A percentile compares a stretch with the other conserved stretches of the same genome.
Conservation (phyloP, 2,888 invertebrate species). For the Drosophila infuscata region DNA sequence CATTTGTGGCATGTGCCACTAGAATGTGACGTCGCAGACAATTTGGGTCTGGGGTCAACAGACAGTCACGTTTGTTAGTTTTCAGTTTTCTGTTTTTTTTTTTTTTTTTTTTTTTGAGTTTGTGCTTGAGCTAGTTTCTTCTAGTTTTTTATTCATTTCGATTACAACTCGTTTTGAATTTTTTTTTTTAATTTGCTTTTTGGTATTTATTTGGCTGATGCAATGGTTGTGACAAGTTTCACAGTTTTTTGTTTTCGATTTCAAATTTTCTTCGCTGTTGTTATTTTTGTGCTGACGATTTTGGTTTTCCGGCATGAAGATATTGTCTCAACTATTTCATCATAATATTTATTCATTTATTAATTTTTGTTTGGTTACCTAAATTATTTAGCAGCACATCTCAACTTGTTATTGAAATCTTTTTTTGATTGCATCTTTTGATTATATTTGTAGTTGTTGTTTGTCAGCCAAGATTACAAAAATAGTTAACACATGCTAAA, state of each 20-base stretch:
- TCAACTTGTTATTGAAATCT: constrained; percentile 6
- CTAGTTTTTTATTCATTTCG: constrained; percentile 1
- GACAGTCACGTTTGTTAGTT: neutral
- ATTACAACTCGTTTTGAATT: constrained; percentile 1
- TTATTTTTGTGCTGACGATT: constrained; percentile 3
- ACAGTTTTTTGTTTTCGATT: constrained; percentile 9
- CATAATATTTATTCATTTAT: constrained; percentile 10
- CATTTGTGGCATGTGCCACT: neutral
- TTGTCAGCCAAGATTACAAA: neutral
- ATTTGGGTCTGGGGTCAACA: constrained; percentile 20
- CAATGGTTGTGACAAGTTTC: constrained; percentile 37
- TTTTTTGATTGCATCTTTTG: constrained; percentile 4
- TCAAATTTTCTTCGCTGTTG: neutral
- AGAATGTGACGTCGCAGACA: constrained; percentile 33
- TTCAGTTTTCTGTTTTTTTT: neutral
- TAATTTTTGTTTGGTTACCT: neutral
- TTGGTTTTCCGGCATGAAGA: constrained; percentile 40
- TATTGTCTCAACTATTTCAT: constrained; percentile 40
- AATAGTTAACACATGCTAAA: neutral
- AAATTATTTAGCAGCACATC: neutral
- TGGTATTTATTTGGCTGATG: constrained; percentile 43
- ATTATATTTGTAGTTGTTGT: neutral
- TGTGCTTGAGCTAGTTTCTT: constrained; percentile 59
- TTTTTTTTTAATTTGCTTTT: constrained; percentile 8
- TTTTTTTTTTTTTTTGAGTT: constrained; percentile 1